phyloP scores from a whole-genome alignment of 2,113 vertebrate genomes.

The Albula goreensis region DNA sequence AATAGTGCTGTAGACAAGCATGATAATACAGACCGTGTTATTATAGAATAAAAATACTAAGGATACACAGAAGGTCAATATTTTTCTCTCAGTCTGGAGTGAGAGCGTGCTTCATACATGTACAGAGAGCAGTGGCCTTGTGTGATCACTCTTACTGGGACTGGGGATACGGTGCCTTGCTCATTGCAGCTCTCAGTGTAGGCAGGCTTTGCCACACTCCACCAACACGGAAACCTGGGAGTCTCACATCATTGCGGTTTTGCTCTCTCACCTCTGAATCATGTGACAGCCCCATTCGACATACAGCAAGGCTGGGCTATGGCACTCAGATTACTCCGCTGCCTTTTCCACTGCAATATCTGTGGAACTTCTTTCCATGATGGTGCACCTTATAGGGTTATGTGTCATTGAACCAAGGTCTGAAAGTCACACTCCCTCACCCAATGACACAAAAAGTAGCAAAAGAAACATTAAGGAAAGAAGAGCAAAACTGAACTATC shows the following conservation, averaged over 20 bases:
- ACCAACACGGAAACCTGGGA: conserved; percentile 27
- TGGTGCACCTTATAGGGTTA: neutral
- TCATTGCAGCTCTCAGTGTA: neutral
- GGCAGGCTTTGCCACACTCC: neutral
- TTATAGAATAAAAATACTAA: neutral
- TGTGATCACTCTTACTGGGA: neutral
- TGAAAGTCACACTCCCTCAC: neutral
- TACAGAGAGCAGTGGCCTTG: neutral
- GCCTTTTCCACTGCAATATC: neutral
- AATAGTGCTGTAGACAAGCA: neutral
- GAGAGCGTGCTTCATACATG: neutral
- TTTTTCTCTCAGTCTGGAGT: neutral
- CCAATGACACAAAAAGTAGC: neutral
- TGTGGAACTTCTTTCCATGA: neutral
- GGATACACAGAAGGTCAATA: conserved; percentile 15
- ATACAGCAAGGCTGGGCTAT: neutral
- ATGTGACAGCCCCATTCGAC: neutral
- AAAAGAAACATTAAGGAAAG: neutral
- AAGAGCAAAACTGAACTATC: neutral
- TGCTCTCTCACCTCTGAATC: conserved; percentile 15
- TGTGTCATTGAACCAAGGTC: neutral
- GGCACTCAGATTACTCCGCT: neutral
- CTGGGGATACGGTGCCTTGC: neutral
- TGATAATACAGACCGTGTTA: neutral
- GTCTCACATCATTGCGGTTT: neutral